Conservation (phyloP, 2,113 vertebrate species). For the Rhinoderma darwinii region DNA sequence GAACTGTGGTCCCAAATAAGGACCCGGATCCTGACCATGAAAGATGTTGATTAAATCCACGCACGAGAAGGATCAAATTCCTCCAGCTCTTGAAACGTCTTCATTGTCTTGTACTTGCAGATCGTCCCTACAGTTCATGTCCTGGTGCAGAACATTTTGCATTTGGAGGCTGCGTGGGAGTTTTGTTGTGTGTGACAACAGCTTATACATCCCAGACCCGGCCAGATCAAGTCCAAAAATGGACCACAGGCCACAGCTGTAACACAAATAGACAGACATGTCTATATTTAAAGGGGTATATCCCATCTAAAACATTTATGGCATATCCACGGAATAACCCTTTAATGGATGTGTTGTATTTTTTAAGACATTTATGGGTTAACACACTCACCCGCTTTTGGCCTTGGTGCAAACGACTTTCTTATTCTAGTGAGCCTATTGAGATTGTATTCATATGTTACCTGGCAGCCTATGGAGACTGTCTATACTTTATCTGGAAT, state of each 20-base stretch:
- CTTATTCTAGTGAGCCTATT: no score
- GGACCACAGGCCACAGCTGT: conserved; percentile 9
- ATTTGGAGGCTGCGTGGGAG: background rate
- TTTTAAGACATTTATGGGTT: background rate
- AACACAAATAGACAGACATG: background rate
- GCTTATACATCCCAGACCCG: background rate
- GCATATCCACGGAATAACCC: no score
- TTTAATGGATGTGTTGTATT: background rate
- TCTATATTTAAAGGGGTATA: background rate
- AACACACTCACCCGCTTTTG: background rate
- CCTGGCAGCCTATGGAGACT: no score
- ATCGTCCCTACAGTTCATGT: background rate
- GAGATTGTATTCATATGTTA: no score
- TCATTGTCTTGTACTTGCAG: background rate
- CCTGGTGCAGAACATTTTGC: background rate
- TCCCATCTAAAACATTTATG: no score
- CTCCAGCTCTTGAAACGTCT: no score
- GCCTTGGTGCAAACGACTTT: no score
- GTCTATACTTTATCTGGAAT: no score
- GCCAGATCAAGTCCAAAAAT: conserved; percentile 13
- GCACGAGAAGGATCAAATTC: background rate
- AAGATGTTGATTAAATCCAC: background rate
- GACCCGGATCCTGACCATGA: background rate
- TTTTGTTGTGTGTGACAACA: background rate
- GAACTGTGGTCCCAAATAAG: no score